A percentile compares a stretch with the other conserved stretches of the same genome.
phyloP scores from a whole-genome alignment of 2,888 invertebrate species.

The Malthinus seriepunctatus region DNA sequence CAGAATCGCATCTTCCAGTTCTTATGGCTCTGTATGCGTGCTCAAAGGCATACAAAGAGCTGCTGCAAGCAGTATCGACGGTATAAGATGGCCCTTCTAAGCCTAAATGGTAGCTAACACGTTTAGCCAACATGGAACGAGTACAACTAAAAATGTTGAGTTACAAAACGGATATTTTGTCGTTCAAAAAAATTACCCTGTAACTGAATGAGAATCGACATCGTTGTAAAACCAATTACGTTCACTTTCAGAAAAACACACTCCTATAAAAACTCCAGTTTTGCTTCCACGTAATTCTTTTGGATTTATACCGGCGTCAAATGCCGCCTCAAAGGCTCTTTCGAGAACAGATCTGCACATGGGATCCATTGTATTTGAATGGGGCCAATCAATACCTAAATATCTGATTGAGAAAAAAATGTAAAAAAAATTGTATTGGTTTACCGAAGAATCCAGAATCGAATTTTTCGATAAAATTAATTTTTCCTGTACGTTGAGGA shows the following conservation, averaged over 20 bases:
- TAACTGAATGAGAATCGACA: conserved; percentile 44
- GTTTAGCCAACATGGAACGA: conserved; percentile 88
- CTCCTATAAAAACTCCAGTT: conserved; percentile 79
- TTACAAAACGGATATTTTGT: conserved; percentile 9
- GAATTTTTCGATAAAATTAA: conserved; percentile 58
- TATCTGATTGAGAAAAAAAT: neutral
- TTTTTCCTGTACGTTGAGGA: conserved; percentile 69
- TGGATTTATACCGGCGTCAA: conserved; percentile 69
- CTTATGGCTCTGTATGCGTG: conserved; percentile 77
- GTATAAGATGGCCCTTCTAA: conserved; percentile 87
- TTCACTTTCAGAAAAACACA: conserved; percentile 76
- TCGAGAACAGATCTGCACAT: conserved; percentile 63
- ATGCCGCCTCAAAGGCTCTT: conserved; percentile 61
- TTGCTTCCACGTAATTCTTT: conserved; percentile 68
- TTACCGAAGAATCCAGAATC: conserved; percentile 61
- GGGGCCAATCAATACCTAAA: conserved; percentile 65
- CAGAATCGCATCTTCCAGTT: conserved; percentile 82
- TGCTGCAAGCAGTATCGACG: conserved; percentile 94
- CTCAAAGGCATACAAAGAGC: conserved; percentile 85
- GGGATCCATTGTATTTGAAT: conserved; percentile 61
- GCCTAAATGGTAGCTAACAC: conserved; percentile 87
- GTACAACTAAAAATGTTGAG: conserved; percentile 64
- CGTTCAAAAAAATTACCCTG: conserved; percentile 53
- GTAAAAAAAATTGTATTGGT: neutral
- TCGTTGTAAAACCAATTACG: conserved; percentile 67